Evolutionary conservation across 1,140 invertebrate species (phyloP), one percentile per base, ranked within the genome.

Genomic region (Lucilia sericata): DNA sequence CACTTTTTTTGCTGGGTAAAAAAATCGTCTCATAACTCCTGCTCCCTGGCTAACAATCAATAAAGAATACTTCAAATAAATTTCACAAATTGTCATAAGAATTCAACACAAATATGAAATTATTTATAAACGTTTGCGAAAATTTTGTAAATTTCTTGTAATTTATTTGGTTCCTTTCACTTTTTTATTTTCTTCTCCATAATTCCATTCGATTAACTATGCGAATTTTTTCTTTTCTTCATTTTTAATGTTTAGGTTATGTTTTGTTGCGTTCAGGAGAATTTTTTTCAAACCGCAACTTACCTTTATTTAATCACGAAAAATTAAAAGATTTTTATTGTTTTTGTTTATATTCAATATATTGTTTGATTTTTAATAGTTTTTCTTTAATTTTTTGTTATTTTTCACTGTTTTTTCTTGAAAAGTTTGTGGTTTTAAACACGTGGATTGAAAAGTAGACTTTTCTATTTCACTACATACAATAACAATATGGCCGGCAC

Each of bases 401-500:
- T 74, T 83, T 51, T 85, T 82, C 60, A 83, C 65, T 34, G 49
- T 83, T 83, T 34, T 55, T 80, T 49, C 19, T 75, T 19, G 55
- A 86, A 42, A 81, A 84, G 81, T 83, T 85, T 86, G 84, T 86
- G 85, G 86, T 86, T 86, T 88, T 89, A 90, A 90, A 90, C 89
- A 90, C 89, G 89, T 90, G 89, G 89, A 88, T 88, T 84, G 47
- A 84, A 80, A 80, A 80, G 42, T 80, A 80, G 84, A 74, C 84
- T 85, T 85, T 85, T 30, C 25, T 89, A 85, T 88, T 90, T 90
- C 86, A 70, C 70, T 60, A 60, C 47, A 88, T 86, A 87, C 88
- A 88, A 90, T 89, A 88, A 90, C 88, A 90, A 90, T 88, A 90
- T 90, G 89, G 88, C 89, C 89, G 89, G 89, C 89, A 87, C 74